phyloP scores from a whole-genome alignment of 2,888 invertebrate genomes.

The Leptinotarsa rubiginosa region DNA sequence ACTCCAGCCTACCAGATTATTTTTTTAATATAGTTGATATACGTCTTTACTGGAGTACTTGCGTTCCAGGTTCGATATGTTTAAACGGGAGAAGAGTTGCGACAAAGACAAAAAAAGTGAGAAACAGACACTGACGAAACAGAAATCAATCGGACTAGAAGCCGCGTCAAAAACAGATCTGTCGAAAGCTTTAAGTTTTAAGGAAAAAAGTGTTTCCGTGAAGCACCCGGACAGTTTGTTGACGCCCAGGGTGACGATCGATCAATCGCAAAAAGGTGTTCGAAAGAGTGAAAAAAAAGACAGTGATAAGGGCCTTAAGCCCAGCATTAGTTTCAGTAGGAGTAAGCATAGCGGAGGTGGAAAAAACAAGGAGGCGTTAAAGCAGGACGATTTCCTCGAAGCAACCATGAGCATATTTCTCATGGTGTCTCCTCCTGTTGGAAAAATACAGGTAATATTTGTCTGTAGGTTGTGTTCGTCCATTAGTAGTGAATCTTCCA shows the following conservation, averaged over 20 bases:
- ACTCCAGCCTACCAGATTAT: slow-evolving; percentile 3
- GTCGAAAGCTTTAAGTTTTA: slow-evolving; percentile 60
- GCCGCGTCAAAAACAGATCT: slow-evolving; percentile 51
- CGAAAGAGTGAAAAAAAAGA: slow-evolving; percentile 63
- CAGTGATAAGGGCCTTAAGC: slow-evolving; percentile 57
- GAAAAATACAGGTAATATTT: slow-evolving; percentile 69
- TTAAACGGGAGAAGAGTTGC: slow-evolving; percentile 56
- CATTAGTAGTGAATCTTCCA: neutral
- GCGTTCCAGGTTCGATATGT: slow-evolving; percentile 54
- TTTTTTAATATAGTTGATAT: too few relatives aligned
- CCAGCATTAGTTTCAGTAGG: slow-evolving; percentile 58
- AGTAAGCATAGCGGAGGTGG: slow-evolving; percentile 50
- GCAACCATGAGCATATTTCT: slow-evolving; percentile 81
- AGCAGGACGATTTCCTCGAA: slow-evolving; percentile 77
- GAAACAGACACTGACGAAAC: slow-evolving; percentile 64
- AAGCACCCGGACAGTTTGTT: slow-evolving; percentile 56
- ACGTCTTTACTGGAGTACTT: neutral
- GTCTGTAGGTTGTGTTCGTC: neutral
- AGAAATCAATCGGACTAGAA: slow-evolving; percentile 61
- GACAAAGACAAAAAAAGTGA: slow-evolving; percentile 54
- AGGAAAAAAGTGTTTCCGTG: slow-evolving; percentile 59
- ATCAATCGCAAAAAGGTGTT: slow-evolving; percentile 59
- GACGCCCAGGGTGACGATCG: slow-evolving; percentile 48
- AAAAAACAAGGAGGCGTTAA: slow-evolving; percentile 59
- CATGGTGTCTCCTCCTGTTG: slow-evolving; percentile 77